These are phyloP conservation scores for Heliconius ethilla DNA, from an alignment of 2,888 invertebrate genomes.

Conservation along the genomic window DNA sequence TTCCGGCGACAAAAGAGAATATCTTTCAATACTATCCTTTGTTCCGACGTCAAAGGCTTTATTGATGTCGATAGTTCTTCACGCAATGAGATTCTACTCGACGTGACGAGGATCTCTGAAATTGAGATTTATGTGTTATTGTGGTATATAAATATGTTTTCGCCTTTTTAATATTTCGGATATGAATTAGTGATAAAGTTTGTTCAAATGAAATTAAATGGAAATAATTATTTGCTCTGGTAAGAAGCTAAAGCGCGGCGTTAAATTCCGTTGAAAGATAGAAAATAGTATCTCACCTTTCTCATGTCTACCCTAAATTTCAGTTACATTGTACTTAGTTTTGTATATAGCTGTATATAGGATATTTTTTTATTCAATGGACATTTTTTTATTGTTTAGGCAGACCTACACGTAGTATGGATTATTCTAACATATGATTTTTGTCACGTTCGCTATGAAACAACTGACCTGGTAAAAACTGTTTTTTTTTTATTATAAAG, in stretches of 20 bases:
- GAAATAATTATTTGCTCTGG: too few species aligned
- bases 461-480: background rate
- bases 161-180: too few species aligned
- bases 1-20: background rate
- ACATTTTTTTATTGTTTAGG: background rate
- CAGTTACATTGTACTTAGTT: too few species aligned
- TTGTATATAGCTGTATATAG: too few species aligned
- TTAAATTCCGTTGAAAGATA: background rate
- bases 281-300: background rate
- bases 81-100: background rate
- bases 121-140: constrained; percentile 15
- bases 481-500: too few species aligned
- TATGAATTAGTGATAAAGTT: background rate
- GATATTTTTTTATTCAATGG: too few species aligned
- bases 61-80: constrained; percentile 24
- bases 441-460: background rate
- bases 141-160: too few species aligned
- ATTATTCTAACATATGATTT: background rate
- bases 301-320: too few species aligned
- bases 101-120: background rate
- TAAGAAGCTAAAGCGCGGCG: background rate
- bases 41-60: constrained; percentile 26
- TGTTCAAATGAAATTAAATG: background rate
- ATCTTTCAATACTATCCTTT: constrained; percentile 9
- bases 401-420: background rate